Evolutionary conservation across 2,888 invertebrate genomes (phyloP), one percentile per base, ranked within the genome.

Genomic region (Pogonocherus hispidulus): DNA sequence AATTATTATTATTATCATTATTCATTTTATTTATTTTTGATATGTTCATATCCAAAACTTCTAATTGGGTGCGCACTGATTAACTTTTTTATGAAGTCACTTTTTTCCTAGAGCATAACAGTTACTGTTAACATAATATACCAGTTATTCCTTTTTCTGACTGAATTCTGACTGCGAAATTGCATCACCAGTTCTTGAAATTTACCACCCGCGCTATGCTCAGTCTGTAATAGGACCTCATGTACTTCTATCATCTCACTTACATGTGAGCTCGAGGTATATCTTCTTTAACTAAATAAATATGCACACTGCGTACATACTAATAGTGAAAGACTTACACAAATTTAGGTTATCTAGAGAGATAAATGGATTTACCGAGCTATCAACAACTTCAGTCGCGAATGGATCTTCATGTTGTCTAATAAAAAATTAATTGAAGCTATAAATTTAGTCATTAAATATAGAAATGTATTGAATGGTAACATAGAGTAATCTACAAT

Each of bases 251-350:
- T 49, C 49, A 23, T 49, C 49, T 6, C 22, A 44, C 44, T 44
- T 44, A 16, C 44, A 44, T 44, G 16, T 44, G 16, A 44, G 22
- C 22, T 22, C 49, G 49, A n/a, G 23, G 49, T 49, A 49, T 14
- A 49, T 49, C 49, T 49, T 49, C 49, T 49, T 49, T 49, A 20
- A 22, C 49, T 11, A 49, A 49, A 49, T 49, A 49, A 49, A 20
- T 49, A 49, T 49, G 49, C 49, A 20, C 22, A 49, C 18, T 49
- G 22, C 49, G 49, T 20, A 49, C 22, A 20, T n/a, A 49, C 49
- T 49, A 49, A 49, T 20, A 49, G 49, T 23, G 49, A 49, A 49
- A 49, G 22, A 20, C n/a, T 22, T 22, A 49, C 22, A 22, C 22
- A 49, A 20, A 49, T 49, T 49, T 11, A 11, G 22, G n/a, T 22